Evolutionary conservation across 2,888 invertebrate genomes (phyloP).

Genomic region (Netelia inedita): DNA sequence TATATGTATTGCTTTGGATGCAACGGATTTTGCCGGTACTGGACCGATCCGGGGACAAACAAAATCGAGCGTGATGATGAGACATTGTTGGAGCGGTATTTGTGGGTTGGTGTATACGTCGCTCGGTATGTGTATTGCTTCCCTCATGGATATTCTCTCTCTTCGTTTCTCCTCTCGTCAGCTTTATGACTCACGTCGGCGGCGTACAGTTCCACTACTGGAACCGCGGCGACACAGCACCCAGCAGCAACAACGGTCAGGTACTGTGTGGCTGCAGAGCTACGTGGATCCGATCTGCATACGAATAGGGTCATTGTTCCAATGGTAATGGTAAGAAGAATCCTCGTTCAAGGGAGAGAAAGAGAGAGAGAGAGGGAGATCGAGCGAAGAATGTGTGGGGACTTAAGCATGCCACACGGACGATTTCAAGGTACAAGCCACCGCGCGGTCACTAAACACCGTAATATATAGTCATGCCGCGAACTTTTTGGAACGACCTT

Average conservation of each 20-base stretch:
- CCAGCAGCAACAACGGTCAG: slow-evolving; percentile 57
- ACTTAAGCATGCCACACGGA: slow-evolving; percentile 57
- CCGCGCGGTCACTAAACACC: slow-evolving; percentile 48
- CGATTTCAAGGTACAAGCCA: slow-evolving; percentile 46
- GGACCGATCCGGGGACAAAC: slow-evolving; percentile 47
- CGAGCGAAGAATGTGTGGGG: slow-evolving; percentile 32
- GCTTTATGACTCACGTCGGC: slow-evolving; percentile 68
- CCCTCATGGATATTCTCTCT: slow-evolving; percentile 35
- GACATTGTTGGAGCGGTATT: slow-evolving; percentile 66
- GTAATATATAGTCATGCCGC: slow-evolving; percentile 51
- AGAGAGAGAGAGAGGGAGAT: slow-evolving; percentile 25
- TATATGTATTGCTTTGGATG: slow-evolving; percentile 1
- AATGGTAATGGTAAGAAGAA: slow-evolving; percentile 70
- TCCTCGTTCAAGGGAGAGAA: slow-evolving; percentile 54
- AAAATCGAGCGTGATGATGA: slow-evolving; percentile 70
- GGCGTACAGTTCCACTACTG: slow-evolving; percentile 28
- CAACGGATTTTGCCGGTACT: slow-evolving; percentile 16
- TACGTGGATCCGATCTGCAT: slow-evolving; percentile 68
- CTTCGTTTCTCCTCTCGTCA: slow-evolving; percentile 51
- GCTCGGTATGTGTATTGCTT: slow-evolving; percentile 21
- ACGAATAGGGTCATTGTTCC: slow-evolving; percentile 70
- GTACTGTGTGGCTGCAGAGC: slow-evolving; percentile 55
- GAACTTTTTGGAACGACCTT: slow-evolving; percentile 51
- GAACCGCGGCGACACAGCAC: not conserved
- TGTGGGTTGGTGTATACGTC: slow-evolving; percentile 48